phyloP scores from a whole-genome alignment of 2,797 vertebrate genomes.

The Remorina albescens region DNA sequence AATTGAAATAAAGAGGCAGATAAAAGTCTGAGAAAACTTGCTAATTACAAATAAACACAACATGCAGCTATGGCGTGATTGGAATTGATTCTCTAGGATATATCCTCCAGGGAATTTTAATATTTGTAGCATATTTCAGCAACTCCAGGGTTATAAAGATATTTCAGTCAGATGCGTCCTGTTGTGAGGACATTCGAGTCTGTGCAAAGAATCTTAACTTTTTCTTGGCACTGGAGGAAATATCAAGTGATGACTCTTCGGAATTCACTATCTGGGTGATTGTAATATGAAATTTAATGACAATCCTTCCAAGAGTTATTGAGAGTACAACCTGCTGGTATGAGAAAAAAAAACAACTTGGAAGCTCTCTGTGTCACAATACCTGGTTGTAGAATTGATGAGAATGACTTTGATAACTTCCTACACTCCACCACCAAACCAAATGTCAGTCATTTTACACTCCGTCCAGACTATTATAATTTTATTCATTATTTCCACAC shows the following conservation, averaged over 20 bases:
- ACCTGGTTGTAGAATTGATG: not conserved
- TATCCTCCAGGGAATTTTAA: not conserved
- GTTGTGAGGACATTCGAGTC: not conserved
- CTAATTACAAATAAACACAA: not conserved
- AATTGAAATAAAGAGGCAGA: not conserved
- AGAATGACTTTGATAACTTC: not conserved
- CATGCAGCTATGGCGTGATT: not conserved
- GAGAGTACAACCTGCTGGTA: no score
- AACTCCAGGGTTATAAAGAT: not conserved
- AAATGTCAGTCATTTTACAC: not conserved
- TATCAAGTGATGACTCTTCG: no score
- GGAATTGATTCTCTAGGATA: not conserved
- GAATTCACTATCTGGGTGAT: no score
- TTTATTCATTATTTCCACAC: slow-evolving; percentile 3
- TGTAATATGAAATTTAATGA: no score
- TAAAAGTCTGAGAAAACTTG: not conserved
- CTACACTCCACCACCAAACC: not conserved
- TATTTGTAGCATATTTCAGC: not conserved
- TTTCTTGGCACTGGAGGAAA: no score
- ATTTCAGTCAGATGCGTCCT: not conserved
- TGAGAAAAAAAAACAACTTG: no score
- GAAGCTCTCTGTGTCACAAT: no score
- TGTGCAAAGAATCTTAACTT: no score
- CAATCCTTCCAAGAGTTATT: no score
- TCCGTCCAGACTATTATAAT: not conserved